Percentiles rank a stretch among this genome's conserved stretches.
Conservation (phyloP, 2,797 vertebrate genomes). For the Gallinago solitaria region DNA sequence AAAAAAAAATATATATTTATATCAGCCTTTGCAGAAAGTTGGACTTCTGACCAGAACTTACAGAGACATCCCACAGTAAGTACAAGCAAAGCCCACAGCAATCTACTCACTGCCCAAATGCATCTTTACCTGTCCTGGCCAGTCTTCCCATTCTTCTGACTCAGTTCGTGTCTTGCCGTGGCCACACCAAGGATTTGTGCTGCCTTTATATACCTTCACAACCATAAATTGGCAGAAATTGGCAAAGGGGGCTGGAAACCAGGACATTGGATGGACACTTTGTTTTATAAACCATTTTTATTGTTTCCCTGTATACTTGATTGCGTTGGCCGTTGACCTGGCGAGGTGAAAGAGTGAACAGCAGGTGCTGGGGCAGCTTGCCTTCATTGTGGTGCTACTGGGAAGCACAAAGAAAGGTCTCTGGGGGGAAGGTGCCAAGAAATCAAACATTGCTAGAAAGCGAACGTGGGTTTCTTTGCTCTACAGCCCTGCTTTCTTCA, state of each 20-base stretch:
- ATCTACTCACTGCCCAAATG: neutral
- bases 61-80: neutral
- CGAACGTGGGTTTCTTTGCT: neutral
- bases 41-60: neutral
- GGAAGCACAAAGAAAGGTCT: constrained; percentile 29
- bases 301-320: constrained; percentile 2
- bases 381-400: neutral
- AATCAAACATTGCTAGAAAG: neutral
- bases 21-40: neutral
- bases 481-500: neutral
- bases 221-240: neutral
- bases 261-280: neutral
- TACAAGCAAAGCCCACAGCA: neutral
- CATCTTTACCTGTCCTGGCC: constrained; percentile 31
- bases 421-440: neutral
- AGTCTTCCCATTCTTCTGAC: neutral
- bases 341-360: neutral
- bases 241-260: neutral
- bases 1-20: neutral
- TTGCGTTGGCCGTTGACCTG: neutral
- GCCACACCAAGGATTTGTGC: neutral
- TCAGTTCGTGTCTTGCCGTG: neutral
- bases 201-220: neutral
- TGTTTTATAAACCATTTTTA: neutral
- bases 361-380: constrained; percentile 47